A percentile compares a stretch with the other conserved stretches of the same genome.
These are phyloP conservation scores for Cheilosia vernalis DNA, from an alignment of 2,888 invertebrate genomes.

Conservation along the genomic window DNA sequence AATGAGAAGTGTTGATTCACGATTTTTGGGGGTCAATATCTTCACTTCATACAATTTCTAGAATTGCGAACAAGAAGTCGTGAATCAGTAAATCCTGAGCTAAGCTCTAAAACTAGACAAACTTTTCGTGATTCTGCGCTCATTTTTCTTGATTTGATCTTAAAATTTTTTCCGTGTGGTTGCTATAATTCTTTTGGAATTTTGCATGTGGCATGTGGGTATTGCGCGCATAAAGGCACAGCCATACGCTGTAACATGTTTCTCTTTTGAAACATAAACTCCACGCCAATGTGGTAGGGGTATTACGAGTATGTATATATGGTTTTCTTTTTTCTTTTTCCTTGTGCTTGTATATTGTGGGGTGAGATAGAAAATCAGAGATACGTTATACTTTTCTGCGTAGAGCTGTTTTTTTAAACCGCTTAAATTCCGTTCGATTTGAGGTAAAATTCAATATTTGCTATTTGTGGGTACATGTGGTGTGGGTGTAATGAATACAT, in stretches of 20 bases:
- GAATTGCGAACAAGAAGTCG: no score
- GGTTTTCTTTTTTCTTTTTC: not conserved
- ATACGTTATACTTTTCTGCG: slow-evolving; percentile 1
- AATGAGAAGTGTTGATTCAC: no score
- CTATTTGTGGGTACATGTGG: slow-evolving; percentile 2
- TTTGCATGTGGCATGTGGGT: slow-evolving; percentile 50
- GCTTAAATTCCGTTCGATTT: slow-evolving; percentile 12
- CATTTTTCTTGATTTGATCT: no score
- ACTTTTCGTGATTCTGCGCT: no score
- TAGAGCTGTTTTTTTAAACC: slow-evolving; percentile 8
- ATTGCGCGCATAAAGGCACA: not conserved
- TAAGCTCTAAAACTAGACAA: no score
- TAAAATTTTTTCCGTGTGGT: no score
- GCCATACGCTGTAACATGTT: slow-evolving; percentile 24
- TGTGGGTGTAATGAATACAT: slow-evolving; percentile 43
- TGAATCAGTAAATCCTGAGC: no score
- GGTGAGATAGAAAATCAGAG: slow-evolving; percentile 27
- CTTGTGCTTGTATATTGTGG: not conserved
- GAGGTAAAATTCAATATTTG: slow-evolving; percentile 11
- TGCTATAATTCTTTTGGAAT: slow-evolving; percentile 53
- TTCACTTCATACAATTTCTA: no score
- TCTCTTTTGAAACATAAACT: slow-evolving; percentile 39
- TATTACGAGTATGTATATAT: not conserved
- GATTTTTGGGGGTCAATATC: no score
- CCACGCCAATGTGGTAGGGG: slow-evolving; percentile 15